A percentile compares a stretch with the other conserved stretches of the same genome.
Evolutionary conservation across 2,113 vertebrate genomes (phyloP).

Genomic region (Rallus limicola): DNA sequence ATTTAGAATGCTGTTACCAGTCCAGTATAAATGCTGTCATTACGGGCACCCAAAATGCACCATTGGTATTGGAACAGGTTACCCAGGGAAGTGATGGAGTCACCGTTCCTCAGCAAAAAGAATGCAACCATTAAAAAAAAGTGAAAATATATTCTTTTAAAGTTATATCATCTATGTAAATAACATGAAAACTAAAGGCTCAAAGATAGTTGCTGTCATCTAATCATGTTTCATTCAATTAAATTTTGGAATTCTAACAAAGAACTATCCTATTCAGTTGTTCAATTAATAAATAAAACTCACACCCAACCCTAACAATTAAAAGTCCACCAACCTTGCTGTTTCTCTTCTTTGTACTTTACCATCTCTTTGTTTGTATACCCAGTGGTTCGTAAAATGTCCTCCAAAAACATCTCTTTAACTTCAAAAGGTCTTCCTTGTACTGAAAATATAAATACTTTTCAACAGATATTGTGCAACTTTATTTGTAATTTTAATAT

Average conservation of each 20-base stretch:
- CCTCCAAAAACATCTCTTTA: slow-evolving; percentile 92
- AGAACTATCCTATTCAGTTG: not conserved
- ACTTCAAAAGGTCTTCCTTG: slow-evolving; percentile 92
- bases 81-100: too few relatives aligned
- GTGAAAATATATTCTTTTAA: not conserved
- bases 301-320: not conserved
- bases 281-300: not conserved
- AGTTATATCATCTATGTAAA: not conserved
- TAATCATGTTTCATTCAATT: not conserved
- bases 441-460: slow-evolving; percentile 74
- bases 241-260: not conserved
- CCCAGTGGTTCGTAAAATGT: slow-evolving; percentile 87
- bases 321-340: slow-evolving; percentile 78
- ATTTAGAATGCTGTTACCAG: not conserved
- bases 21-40: not conserved
- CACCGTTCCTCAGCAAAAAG: not conserved
- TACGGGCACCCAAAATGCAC: not conserved
- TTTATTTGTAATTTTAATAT: not conserved
- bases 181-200: not conserved
- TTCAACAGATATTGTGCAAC: not conserved
- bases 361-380: slow-evolving; percentile 86
- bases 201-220: not conserved
- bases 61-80: not conserved
- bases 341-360: slow-evolving; percentile 87
- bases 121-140: not conserved